phyloP scores from a whole-genome alignment of 2,888 invertebrate genomes.

The Thera obeliscata region DNA sequence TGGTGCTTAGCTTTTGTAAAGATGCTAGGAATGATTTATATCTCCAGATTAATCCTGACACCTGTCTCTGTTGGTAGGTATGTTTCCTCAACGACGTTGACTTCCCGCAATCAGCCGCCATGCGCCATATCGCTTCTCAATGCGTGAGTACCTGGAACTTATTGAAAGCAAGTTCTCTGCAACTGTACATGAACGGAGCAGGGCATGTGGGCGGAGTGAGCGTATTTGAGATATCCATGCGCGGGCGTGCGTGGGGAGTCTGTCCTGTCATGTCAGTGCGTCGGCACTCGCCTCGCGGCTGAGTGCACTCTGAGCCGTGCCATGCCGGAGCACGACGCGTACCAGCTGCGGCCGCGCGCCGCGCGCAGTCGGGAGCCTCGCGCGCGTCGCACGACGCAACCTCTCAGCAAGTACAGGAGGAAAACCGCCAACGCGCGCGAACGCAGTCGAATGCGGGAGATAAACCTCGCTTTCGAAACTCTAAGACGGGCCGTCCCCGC shows the following conservation, averaged over 20 bases:
- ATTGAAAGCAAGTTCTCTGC: constrained; percentile 29
- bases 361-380: constrained; percentile 79
- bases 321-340: constrained; percentile 83
- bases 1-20: too few species aligned
- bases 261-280: constrained; percentile 47
- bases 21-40: too few species aligned
- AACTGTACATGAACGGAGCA: constrained; percentile 78
- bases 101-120: constrained; percentile 6
- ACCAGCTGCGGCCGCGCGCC: constrained; percentile 81
- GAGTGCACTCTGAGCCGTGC: constrained; percentile 56
- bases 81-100: background rate
- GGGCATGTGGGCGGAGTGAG: constrained; percentile 74
- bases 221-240: constrained; percentile 69
- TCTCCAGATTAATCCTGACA: too few species aligned
- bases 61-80: background rate
- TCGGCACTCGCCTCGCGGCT: constrained; percentile 47
- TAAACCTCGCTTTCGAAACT: constrained; percentile 94
- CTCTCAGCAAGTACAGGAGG: constrained; percentile 94
- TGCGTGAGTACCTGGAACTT: constrained; percentile 10
- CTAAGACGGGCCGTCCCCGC: constrained; percentile 91
- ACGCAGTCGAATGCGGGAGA: constrained; percentile 94
- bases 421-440: constrained; percentile 96
- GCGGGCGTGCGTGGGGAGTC: constrained; percentile 63
- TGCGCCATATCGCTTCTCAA: background rate
- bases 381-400: constrained; percentile 87